A percentile compares a stretch with the other conserved stretches of the same genome.
These are phyloP conservation scores for Pterobdella sp. DNA, from an alignment of 2,888 invertebrate genomes.

Conservation along the genomic window DNA sequence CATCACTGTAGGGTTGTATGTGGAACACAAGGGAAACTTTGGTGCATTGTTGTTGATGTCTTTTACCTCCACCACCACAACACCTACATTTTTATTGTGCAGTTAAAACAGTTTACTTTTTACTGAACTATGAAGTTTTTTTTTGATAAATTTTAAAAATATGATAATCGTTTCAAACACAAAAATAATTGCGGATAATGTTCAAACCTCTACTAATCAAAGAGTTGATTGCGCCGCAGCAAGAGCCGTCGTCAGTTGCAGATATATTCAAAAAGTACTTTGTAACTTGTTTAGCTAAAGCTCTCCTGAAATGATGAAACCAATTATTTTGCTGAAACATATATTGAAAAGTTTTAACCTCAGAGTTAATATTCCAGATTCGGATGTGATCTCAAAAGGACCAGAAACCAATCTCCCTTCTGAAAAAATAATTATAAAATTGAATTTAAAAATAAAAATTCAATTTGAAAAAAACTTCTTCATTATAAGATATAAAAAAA, in stretches of 20 bases:
- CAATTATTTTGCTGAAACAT: constrained; percentile 16
- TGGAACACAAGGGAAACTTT: constrained; percentile 83
- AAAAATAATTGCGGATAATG: constrained; percentile 9
- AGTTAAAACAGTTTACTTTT: neutral
- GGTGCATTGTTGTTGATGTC: constrained; percentile 97
- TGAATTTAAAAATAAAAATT: constrained; percentile 8
- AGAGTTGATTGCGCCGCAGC: constrained; percentile 85
- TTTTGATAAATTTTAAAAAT: neutral
- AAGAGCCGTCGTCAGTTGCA: constrained; percentile 92
- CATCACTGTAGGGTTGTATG: constrained; percentile 67
- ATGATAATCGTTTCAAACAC: neutral
- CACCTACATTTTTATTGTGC: constrained; percentile 71
- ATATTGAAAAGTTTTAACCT: constrained; percentile 41
- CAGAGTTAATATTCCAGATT: constrained; percentile 47
- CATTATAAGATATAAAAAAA: no score
- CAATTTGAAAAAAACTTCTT: no score
- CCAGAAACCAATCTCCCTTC: constrained; percentile 33
- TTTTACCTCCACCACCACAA: constrained; percentile 89
- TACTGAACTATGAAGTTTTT: neutral
- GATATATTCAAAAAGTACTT: constrained; percentile 70
- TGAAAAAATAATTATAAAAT: constrained; percentile 15
- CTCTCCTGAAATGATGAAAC: neutral
- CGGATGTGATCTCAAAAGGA: constrained; percentile 46
- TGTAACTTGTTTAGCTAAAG: constrained; percentile 16
- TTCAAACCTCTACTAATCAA: constrained; percentile 59